Percentiles rank a stretch among this genome's conserved stretches.
Conservation (phyloP, 2,113 vertebrate genomes). For the Microcebus tavaratra region DNA sequence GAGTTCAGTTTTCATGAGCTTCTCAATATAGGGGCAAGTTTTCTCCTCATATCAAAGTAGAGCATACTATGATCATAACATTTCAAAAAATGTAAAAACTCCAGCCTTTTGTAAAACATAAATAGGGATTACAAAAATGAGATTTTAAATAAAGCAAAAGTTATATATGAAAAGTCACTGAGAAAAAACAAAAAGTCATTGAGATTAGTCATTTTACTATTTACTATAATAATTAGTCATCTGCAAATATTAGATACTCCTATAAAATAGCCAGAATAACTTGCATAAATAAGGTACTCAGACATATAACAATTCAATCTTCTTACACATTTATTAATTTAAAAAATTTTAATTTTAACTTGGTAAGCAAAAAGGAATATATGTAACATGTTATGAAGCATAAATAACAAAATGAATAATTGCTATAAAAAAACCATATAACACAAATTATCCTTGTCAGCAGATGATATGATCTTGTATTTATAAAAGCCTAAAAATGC, state of each 20-base stretch:
- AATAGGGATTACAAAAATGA: not conserved
- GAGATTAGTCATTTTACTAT: not conserved
- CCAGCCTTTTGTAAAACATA: conserved; percentile 1
- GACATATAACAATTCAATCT: not conserved
- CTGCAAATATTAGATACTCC: not conserved
- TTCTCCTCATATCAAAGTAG: not conserved
- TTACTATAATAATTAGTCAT: not conserved
- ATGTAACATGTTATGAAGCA: not conserved
- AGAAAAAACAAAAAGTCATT: not conserved
- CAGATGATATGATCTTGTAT: too few species aligned
- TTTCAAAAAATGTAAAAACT: not conserved
- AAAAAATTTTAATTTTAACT: not conserved
- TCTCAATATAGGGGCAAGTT: not conserved
- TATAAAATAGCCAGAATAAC: not conserved
- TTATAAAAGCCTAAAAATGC: too few species aligned
- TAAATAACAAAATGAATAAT: not conserved
- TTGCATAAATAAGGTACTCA: not conserved
- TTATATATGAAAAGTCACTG: not conserved
- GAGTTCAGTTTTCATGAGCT: not conserved
- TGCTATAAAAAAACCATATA: not conserved
- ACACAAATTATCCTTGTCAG: not conserved
- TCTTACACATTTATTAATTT: not conserved
- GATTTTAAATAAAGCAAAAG: not conserved
- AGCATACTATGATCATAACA: not conserved
- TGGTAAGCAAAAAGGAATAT: not conserved